phyloP scores from a whole-genome alignment of 2,888 invertebrate genomes.

The Phragmatobia fuliginosa region DNA sequence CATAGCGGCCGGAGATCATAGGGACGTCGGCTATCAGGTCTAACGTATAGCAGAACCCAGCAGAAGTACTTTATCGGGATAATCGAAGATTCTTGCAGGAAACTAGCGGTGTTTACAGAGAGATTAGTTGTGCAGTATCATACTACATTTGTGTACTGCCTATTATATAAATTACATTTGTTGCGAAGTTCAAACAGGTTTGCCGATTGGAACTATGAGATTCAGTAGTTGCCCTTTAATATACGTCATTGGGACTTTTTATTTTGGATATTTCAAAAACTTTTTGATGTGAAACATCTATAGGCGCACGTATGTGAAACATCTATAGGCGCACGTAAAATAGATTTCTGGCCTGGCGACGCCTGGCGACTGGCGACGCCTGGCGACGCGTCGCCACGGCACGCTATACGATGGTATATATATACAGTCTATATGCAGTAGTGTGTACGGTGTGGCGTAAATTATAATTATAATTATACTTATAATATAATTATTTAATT shows the following conservation, averaged over 20 bases:
- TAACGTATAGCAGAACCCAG: slow-evolving; percentile 28
- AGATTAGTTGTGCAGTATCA: not conserved
- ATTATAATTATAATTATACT: no score
- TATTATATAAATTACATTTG: not conserved
- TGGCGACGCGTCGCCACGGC: no score
- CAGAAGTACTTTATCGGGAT: slow-evolving; percentile 30
- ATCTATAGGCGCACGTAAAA: no score
- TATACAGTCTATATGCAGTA: no score
- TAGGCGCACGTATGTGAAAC: no score
- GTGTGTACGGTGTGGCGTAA: no score
- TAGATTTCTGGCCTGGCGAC: no score
- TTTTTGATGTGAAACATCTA: no score
- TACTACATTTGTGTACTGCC: not conserved
- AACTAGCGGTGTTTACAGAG: not conserved
- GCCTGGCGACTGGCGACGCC: no score
- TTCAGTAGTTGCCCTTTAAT: not conserved
- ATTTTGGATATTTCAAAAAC: not conserved
- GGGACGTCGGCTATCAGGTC: slow-evolving; percentile 29
- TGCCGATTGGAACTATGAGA: not conserved
- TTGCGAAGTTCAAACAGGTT: not conserved
- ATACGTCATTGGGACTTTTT: not conserved
- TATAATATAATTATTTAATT: no score
- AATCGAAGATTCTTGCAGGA: slow-evolving; percentile 19
- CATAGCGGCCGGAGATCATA: slow-evolving; percentile 36
- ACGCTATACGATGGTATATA: no score